Evolutionary conservation across 1,140 invertebrate species (phyloP).

Genomic region (Magallana ariakensis): DNA sequence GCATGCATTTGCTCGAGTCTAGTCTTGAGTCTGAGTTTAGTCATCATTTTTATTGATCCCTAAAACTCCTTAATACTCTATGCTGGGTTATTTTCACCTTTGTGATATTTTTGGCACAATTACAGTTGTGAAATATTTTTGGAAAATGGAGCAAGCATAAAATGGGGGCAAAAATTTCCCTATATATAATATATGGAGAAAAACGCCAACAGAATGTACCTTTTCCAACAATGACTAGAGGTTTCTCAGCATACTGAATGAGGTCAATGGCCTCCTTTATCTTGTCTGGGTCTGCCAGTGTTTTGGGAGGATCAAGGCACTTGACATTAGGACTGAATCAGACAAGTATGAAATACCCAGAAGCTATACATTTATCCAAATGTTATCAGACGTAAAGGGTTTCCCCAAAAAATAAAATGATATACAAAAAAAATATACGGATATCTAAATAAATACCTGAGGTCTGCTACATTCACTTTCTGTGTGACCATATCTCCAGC

Average conservation of each 20-base stretch:
- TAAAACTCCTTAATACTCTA: too few relatives aligned
- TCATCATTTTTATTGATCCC: too few relatives aligned
- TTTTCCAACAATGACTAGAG: constrained; percentile 96
- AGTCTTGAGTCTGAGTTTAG: too few relatives aligned
- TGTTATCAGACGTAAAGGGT: too few relatives aligned
- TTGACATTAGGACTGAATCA: constrained; percentile 55
- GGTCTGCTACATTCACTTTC: constrained; percentile 76
- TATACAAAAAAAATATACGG: not conserved
- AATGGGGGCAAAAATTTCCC: too few relatives aligned
- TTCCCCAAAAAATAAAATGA: not conserved
- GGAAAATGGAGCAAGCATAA: too few relatives aligned
- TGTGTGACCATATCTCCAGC: constrained; percentile 88
- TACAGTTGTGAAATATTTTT: too few relatives aligned
- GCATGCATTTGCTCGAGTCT: too few relatives aligned
- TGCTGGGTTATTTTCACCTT: too few relatives aligned
- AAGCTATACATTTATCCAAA: too few relatives aligned
- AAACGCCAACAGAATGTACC: constrained; percentile 79
- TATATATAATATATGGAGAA: too few relatives aligned
- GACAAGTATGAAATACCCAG: constrained; percentile 36
- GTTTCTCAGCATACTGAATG: constrained; percentile 87
- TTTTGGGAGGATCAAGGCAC: constrained; percentile 83
- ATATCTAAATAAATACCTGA: constrained; percentile 57
- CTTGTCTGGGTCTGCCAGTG: constrained; percentile 85
- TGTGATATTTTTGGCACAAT: too few relatives aligned
- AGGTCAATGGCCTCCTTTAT: constrained; percentile 86